Evolutionary conservation across 2,888 invertebrate genomes (phyloP).

Genomic region (Oegoconia quadripuncta): DNA sequence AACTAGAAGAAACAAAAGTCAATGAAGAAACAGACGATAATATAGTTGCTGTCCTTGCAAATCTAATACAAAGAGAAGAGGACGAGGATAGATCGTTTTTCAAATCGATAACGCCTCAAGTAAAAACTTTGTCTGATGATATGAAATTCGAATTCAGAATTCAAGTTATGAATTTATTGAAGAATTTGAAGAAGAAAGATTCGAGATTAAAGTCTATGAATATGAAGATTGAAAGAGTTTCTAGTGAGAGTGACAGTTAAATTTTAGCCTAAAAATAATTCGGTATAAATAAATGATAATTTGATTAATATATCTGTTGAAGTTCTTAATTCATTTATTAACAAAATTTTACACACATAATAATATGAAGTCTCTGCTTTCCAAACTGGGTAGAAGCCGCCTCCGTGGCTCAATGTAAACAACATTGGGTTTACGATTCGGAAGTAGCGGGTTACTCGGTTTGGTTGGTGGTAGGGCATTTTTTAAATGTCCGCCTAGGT

Average conservation of each 20-base stretch:
- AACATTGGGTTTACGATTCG: no score
- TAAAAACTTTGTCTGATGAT: slow-evolving; percentile 44
- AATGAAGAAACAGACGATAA: slow-evolving; percentile 19
- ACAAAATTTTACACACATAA: no score
- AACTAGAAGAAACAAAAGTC: slow-evolving; percentile 11
- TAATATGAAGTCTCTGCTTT: no score
- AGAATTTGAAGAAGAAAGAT: slow-evolving; percentile 35
- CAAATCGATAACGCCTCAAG: slow-evolving; percentile 50
- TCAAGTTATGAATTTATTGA: slow-evolving; percentile 49
- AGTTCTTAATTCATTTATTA: no score
- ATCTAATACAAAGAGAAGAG: slow-evolving; percentile 51
- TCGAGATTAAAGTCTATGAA: slow-evolving; percentile 19
- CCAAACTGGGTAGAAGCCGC: no score
- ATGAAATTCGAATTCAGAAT: slow-evolving; percentile 54
- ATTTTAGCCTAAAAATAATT: no score
- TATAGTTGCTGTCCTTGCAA: slow-evolving; percentile 41
- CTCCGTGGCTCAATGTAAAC: no score
- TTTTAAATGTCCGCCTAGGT: no score
- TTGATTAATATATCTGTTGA: no score
- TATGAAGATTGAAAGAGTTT: slow-evolving; percentile 21
- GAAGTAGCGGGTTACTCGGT: no score
- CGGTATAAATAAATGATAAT: no score
- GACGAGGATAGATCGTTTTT: slow-evolving; percentile 63
- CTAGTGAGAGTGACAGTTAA: slow-evolving; percentile 26
- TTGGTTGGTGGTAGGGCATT: no score